phyloP scores from a whole-genome alignment of 2,113 vertebrate genomes.

The Engystomops pustulosus region DNA sequence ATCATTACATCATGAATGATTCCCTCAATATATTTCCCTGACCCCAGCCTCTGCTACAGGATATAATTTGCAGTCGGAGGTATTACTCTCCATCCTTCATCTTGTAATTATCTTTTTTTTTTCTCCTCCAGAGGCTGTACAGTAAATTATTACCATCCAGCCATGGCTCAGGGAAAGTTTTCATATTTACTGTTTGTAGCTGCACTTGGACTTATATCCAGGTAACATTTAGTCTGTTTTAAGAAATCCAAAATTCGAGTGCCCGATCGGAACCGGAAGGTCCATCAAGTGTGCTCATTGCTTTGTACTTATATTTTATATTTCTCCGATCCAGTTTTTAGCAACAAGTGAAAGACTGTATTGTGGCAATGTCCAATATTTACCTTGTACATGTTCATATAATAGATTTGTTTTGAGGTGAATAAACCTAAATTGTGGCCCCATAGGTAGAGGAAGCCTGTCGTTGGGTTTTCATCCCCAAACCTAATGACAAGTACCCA shows the following conservation, averaged over 20 bases:
- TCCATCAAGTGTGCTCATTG: background rate
- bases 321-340: no score
- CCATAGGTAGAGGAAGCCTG: no score
- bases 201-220: background rate
- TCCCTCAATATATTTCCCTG: slow-evolving; percentile 56
- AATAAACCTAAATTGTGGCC: no score
- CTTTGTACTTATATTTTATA: background rate
- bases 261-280: no score
- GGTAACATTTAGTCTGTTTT: background rate
- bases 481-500: no score
- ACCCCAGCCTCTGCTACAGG: slow-evolving; percentile 45
- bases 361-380: no score
- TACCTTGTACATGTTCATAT: no score
- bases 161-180: slow-evolving; percentile 27
- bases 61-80: slow-evolving; percentile 55
- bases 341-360: no score
- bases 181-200: slow-evolving; percentile 44
- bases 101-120: slow-evolving; percentile 56
- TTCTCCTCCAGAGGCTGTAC: background rate
- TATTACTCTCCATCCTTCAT: slow-evolving; percentile 50
- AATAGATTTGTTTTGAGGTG: no score
- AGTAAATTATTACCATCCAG: slow-evolving; percentile 45
- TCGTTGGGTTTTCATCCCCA: no score
- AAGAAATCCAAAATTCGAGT: no score
- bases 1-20: slow-evolving; percentile 60